Percentiles rank a stretch among this genome's conserved stretches.
Evolutionary conservation across 2,888 invertebrate species (phyloP).

Genomic region (Stramonita haemastoma): DNA sequence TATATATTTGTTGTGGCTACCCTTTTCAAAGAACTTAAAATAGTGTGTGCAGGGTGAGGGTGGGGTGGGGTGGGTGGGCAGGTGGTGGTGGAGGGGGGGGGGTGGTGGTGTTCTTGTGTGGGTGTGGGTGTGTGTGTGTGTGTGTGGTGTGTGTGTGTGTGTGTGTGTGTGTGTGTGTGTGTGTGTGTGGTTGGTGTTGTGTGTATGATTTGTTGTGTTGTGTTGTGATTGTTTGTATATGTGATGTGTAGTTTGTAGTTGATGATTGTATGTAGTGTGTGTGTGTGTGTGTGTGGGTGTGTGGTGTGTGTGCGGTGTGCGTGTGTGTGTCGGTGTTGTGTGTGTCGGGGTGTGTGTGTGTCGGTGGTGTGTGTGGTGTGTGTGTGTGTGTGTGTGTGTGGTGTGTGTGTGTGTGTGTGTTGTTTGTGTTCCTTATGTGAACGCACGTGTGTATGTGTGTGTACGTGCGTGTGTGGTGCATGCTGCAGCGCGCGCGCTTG

Average conservation of each 20-base stretch:
- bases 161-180: background rate
- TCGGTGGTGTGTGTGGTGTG: background rate
- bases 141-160: constrained; percentile 3
- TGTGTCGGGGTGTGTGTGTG: background rate
- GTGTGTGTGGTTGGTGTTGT: background rate
- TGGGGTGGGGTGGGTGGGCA: background rate
- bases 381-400: background rate
- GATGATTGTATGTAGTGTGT: background rate
- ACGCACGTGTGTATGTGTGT: background rate
- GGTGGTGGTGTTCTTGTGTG: background rate
- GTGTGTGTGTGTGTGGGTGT: background rate
- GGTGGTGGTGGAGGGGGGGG: background rate
- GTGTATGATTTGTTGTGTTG: background rate
- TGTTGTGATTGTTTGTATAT: background rate
- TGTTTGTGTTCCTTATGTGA: too few relatives aligned
- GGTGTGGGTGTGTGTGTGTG: constrained; percentile 6
- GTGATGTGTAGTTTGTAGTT: background rate
- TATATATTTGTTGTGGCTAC: too few relatives aligned
- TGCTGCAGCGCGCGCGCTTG: background rate
- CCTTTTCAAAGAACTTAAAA: background rate
- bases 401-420: background rate
- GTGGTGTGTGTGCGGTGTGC: background rate
- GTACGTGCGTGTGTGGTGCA: background rate
- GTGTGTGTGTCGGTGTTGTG: background rate
- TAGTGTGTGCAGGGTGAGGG: background rate